Conservation (phyloP, 1,140 invertebrate genomes). For the Papilio aristodemus region DNA sequence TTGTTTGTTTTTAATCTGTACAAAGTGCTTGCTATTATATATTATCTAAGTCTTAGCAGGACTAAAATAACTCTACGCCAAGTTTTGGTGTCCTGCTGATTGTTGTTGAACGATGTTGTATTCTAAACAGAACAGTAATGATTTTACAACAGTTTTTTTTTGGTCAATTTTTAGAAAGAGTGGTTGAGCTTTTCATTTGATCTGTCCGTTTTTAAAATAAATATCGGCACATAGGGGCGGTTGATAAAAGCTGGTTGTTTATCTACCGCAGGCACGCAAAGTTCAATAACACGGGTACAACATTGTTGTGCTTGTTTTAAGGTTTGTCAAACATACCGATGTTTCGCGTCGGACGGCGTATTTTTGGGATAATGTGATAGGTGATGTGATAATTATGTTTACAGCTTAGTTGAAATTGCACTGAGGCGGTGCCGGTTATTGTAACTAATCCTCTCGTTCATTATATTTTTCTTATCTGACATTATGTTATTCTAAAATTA, state of each 20-base stretch:
- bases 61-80: no score
- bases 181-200: background rate
- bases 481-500: no score
- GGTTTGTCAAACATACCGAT: background rate
- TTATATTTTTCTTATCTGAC: background rate
- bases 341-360: background rate
- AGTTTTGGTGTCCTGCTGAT: no score
- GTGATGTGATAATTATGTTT: background rate
- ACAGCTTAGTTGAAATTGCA: background rate
- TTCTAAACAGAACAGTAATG: no score
- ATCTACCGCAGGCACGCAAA: background rate
- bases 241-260: slow-evolving; percentile 2
- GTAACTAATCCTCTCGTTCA: background rate
- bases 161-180: background rate
- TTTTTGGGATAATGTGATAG: no score
- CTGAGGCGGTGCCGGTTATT: background rate
- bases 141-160: background rate
- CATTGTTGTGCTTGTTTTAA: background rate
- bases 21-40: no score
- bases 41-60: no score
- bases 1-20: no score
- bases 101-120: no score
- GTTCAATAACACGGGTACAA: background rate
- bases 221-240: background rate
- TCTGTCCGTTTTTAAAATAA: background rate